Conservation (phyloP, 2,113 vertebrate genomes). For the Malurus cyaneus region DNA sequence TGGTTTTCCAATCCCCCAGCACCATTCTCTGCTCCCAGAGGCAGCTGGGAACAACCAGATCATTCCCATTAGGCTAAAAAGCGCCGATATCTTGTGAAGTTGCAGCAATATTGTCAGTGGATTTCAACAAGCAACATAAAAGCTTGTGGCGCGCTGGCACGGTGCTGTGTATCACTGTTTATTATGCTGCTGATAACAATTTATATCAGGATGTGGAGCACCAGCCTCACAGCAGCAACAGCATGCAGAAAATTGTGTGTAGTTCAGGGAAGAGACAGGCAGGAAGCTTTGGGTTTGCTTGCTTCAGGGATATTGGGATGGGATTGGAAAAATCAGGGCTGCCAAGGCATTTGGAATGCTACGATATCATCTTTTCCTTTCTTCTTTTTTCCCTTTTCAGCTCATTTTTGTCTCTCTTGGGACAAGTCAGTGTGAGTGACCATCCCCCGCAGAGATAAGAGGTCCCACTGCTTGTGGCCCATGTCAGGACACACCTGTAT, state of each 20-base stretch:
- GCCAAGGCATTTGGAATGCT: background rate
- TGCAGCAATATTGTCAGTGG: background rate
- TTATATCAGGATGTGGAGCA: background rate
- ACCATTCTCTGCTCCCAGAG: background rate
- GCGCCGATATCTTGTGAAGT: background rate
- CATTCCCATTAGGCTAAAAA: constrained; percentile 43
- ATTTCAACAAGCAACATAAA: constrained; percentile 30
- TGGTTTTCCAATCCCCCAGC: background rate
- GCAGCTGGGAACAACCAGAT: constrained; percentile 10
- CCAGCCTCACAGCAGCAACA: background rate
- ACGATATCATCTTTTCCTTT: background rate
- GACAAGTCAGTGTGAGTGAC: background rate
- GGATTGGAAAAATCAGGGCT: background rate
- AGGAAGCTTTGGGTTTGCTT: background rate
- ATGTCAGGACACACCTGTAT: background rate
- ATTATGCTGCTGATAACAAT: background rate
- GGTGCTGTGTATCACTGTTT: background rate
- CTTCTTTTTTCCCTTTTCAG: background rate
- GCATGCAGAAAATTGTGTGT: background rate
- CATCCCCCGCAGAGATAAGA: background rate
- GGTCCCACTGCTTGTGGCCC: no score
- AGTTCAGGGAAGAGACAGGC: background rate
- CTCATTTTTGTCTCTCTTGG: background rate
- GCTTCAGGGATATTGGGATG: background rate
- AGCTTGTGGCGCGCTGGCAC: background rate